These are phyloP conservation scores for Ornithoptera priamus DNA, from an alignment of 2,888 invertebrate species.

Conservation along the genomic window DNA sequence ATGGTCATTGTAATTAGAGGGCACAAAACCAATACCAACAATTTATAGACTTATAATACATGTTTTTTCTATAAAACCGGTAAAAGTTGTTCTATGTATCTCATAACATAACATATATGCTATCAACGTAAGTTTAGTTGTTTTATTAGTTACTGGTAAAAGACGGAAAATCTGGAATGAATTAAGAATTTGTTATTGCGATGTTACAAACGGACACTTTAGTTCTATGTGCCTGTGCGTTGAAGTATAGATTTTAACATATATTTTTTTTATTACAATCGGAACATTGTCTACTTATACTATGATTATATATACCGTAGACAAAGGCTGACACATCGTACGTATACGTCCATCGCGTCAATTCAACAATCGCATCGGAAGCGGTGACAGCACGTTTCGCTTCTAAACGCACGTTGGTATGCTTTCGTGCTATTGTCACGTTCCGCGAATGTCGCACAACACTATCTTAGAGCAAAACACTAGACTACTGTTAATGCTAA, in stretches of 20 bases:
- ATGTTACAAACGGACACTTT: no score
- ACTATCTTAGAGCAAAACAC: conserved; percentile 40
- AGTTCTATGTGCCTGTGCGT: no score
- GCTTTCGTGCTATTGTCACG: conserved; percentile 63
- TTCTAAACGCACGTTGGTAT: conserved; percentile 53
- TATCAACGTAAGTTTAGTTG: no score
- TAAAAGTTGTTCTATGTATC: no score
- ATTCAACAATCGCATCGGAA: conserved; percentile 26
- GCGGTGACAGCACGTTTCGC: conserved; percentile 50
- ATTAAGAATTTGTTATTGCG: no score
- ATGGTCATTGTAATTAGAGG: no score
- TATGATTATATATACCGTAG: conserved; percentile 5
- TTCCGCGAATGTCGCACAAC: conserved; percentile 51
- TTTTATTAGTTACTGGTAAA: no score
- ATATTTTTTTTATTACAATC: not conserved
- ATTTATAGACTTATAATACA: no score
- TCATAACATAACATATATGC: no score
- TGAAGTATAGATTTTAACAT: not conserved
- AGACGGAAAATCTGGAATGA: no score
- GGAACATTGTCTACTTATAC: conserved; percentile 1
- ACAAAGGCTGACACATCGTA: conserved; percentile 28
- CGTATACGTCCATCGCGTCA: conserved; percentile 27
- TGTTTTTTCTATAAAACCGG: no score
- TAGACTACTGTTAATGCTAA: conserved; percentile 39
- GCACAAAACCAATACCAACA: no score